phyloP scores from a whole-genome alignment of 2,113 vertebrate genomes.

The Grus americana region DNA sequence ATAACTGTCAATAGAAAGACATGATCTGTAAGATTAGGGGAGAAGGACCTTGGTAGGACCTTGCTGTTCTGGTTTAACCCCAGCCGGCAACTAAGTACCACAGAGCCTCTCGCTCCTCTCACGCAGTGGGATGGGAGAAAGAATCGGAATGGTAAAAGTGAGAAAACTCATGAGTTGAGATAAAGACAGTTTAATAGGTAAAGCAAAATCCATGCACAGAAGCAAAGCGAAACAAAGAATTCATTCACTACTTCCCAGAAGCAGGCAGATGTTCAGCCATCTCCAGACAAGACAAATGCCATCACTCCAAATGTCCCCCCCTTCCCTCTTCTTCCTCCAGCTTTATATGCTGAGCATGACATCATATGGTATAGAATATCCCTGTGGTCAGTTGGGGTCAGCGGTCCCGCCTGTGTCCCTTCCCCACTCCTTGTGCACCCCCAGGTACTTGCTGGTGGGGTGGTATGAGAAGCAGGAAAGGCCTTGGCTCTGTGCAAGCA shows the following conservation, averaged over 20 bases:
- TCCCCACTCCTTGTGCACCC: not conserved
- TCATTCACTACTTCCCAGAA: fast-evolving
- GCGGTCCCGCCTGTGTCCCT: not conserved
- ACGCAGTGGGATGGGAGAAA: not conserved
- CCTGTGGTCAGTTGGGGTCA: not conserved
- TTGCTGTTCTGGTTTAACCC: not conserved
- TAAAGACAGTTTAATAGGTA: not conserved
- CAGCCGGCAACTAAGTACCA: not conserved
- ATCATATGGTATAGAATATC: not conserved
- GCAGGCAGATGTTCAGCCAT: not conserved
- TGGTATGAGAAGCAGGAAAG: not conserved
- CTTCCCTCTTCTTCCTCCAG: not conserved
- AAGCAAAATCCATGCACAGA: not conserved
- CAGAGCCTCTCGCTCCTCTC: not conserved
- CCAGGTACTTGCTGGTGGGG: fast-evolving
- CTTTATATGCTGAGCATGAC: not conserved
- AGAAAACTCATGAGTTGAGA: not conserved
- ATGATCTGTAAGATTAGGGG: not conserved
- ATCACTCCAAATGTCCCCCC: fast-evolving
- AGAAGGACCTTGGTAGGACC: not conserved
- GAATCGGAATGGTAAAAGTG: not conserved
- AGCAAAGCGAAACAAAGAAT: not conserved
- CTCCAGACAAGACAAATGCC: not conserved
- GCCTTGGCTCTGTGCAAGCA: not conserved
- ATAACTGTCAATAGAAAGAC: not conserved